These are phyloP conservation scores for Anguilla anguilla DNA, from an alignment of 2,797 vertebrate genomes.

Conservation along the genomic window DNA sequence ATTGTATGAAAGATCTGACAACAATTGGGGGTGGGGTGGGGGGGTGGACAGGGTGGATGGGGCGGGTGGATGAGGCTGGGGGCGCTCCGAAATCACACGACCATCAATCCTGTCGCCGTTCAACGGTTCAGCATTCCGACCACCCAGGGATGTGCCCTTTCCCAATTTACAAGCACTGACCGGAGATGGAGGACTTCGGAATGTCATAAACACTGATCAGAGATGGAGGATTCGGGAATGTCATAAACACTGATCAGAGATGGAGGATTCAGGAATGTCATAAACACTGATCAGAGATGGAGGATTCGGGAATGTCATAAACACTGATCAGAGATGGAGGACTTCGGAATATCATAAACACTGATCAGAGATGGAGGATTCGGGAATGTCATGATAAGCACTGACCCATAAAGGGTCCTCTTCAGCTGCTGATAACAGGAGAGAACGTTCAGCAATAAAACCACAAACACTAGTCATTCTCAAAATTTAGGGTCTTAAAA, in stretches of 20 bases:
- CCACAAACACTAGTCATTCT: background rate
- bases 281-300: background rate
- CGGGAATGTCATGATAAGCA: background rate
- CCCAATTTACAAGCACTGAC: background rate
- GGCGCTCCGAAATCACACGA: background rate
- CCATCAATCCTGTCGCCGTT: background rate
- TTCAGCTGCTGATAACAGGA: background rate
- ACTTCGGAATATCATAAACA: too few species aligned
- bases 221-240: too few species aligned
- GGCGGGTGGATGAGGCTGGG: background rate
- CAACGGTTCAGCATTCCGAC: background rate
- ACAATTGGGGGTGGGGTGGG: conserved; percentile 17
- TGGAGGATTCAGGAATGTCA: too few species aligned
- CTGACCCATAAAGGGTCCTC: background rate
- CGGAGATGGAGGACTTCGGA: background rate
- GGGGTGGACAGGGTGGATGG: too few species aligned
- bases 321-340: too few species aligned
- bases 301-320: background rate
- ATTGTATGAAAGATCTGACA: conserved; percentile 53
- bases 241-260: too few species aligned
- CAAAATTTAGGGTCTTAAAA: background rate
- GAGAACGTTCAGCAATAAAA: background rate
- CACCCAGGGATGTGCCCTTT: background rate
- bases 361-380: too few species aligned
- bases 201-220: background rate